Conservation (phyloP, 2,888 invertebrate genomes). For the Cyclophora albipunctata region DNA sequence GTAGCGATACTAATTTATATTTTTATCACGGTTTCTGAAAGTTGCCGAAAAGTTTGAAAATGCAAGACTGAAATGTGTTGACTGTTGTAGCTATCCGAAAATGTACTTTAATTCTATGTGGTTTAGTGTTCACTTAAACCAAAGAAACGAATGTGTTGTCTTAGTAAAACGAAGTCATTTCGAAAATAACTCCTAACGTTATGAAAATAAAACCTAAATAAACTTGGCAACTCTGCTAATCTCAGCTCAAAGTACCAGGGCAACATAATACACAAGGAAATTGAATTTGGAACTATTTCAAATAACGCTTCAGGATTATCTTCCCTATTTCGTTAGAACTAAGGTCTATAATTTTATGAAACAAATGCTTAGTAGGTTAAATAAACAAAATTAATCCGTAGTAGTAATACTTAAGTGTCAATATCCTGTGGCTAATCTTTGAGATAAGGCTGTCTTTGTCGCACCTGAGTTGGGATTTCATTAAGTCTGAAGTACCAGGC, state of each 20-base stretch:
- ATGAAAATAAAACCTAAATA: background rate
- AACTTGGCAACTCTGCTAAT: slow-evolving; percentile 3
- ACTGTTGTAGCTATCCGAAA: too few species aligned
- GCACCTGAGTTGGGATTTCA: slow-evolving; percentile 9
- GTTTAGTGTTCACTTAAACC: too few species aligned
- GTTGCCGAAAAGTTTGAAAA: too few species aligned
- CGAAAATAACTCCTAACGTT: too few species aligned
- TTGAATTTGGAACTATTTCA: background rate
- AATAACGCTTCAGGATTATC: background rate
- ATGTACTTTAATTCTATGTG: too few species aligned
- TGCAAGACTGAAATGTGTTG: too few species aligned
- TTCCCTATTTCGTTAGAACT: background rate
- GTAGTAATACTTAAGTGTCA: slow-evolving; percentile 2
- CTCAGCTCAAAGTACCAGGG: slow-evolving; percentile 15
- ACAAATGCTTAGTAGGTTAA: slow-evolving; percentile 1
- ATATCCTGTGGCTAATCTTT: slow-evolving; percentile 10
- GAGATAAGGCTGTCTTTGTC: background rate
- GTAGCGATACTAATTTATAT: too few species aligned
- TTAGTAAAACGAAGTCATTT: too few species aligned
- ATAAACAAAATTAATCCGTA: slow-evolving; percentile 13
- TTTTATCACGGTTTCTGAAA: too few species aligned
- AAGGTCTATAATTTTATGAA: slow-evolving; percentile 1
- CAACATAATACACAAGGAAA: slow-evolving; percentile 7
- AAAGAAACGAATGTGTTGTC: too few species aligned
- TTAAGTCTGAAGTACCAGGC: slow-evolving; percentile 25